Evolutionary conservation across 2,797 vertebrate genomes (phyloP).

Genomic region (Coendou prehensilis): DNA sequence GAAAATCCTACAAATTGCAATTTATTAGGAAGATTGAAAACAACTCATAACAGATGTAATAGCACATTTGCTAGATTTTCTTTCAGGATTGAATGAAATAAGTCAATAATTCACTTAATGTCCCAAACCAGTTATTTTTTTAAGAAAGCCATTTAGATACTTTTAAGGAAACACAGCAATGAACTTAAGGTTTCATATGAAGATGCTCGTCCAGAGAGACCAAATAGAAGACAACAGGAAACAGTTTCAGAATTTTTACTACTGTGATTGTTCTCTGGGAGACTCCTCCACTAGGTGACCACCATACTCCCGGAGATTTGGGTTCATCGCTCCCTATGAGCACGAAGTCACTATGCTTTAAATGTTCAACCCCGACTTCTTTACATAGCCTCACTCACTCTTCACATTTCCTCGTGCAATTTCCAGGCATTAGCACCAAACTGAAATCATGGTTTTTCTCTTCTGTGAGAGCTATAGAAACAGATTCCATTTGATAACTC

Average conservation of each 20-base stretch:
- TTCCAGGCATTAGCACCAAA: not conserved
- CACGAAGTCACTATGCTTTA: not conserved
- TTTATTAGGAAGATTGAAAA: constrained; percentile 5
- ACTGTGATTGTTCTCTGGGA: not conserved
- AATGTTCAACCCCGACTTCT: constrained; percentile 19
- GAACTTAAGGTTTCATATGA: not conserved
- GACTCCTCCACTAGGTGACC: not conserved
- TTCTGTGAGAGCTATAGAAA: not conserved
- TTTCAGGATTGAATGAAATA: not conserved
- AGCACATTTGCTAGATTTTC: not conserved
- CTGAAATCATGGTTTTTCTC: not conserved
- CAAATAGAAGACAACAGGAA: not conserved
- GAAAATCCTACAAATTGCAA: not conserved
- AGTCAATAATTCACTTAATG: constrained; percentile 29
- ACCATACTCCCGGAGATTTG: not conserved
- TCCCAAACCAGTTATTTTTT: constrained; percentile 31
- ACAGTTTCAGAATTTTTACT: not conserved
- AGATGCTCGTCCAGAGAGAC: not conserved
- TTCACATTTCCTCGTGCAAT: not conserved
- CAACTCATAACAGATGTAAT: not conserved
- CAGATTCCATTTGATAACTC: not conserved
- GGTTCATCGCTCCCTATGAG: not conserved
- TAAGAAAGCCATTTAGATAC: not conserved
- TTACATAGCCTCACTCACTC: not conserved
- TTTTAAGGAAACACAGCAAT: not conserved